Conservation (phyloP, 2,888 invertebrate species). For the Autographa gamma region DNA sequence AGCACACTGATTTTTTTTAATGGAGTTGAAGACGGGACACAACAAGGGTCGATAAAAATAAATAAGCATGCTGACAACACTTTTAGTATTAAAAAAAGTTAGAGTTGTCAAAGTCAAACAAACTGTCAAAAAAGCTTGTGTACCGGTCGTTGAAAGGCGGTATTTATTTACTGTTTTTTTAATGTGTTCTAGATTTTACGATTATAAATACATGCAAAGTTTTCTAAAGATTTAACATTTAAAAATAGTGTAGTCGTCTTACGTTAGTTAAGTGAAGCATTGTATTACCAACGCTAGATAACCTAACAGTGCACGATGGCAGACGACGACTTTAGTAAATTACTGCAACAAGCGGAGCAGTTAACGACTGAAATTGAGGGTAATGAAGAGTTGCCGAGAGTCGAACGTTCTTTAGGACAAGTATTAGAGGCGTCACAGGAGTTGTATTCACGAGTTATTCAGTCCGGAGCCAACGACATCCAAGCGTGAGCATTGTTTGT, state of each 20-base stretch:
- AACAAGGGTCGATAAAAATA: too few species aligned
- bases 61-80: too few species aligned
- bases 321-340: constrained; percentile 93
- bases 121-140: constrained; percentile 2
- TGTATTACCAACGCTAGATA: constrained; percentile 56
- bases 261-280: constrained; percentile 6
- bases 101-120: not conserved
- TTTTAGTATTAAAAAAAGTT: not conserved
- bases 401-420: constrained; percentile 96
- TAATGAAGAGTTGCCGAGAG: constrained; percentile 94
- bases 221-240: constrained; percentile 11
- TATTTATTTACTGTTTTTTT: constrained; percentile 23
- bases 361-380: constrained; percentile 96
- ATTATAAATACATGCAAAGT: not conserved
- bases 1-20: too few species aligned
- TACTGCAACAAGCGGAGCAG: constrained; percentile 97
- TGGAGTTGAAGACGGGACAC: too few species aligned
- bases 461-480: constrained; percentile 95
- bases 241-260: not conserved
- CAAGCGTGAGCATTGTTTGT: constrained; percentile 93
- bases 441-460: constrained; percentile 95
- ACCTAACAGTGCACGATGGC: constrained; percentile 78
- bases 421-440: constrained; percentile 97
- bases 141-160: constrained; percentile 33
- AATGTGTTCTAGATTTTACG: not conserved